Conservation (phyloP, 2,113 vertebrate species). For the Pyxicephalus adspersus region DNA sequence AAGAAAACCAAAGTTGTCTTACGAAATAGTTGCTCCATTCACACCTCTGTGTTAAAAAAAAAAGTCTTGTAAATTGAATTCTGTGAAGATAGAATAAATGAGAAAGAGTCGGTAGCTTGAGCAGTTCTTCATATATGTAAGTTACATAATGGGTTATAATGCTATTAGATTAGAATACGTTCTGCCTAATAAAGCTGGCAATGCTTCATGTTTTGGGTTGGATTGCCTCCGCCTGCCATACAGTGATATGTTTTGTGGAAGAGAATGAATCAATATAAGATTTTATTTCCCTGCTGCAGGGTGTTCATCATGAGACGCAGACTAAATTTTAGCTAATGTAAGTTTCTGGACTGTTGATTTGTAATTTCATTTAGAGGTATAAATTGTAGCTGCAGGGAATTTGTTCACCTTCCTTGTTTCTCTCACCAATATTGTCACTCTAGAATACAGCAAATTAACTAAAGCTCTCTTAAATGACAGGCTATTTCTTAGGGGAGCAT, state of each 20-base stretch:
- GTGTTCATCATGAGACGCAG: constrained; percentile 42
- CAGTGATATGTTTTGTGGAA: constrained; percentile 10
- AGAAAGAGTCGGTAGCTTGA: not conserved
- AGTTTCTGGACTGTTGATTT: constrained; percentile 54
- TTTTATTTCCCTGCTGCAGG: constrained; percentile 38
- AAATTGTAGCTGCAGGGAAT: constrained; percentile 53
- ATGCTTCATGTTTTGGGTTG: constrained; percentile 3
- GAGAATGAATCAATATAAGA: constrained; percentile 30
- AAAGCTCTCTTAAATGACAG: constrained; percentile 55
- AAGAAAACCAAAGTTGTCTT: not conserved
- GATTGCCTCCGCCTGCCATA: constrained; percentile 17
- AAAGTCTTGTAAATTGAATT: not conserved
- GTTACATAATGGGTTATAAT: constrained; percentile 11
- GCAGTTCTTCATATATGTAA: not conserved
- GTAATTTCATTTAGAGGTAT: constrained; percentile 55
- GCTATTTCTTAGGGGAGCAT: constrained; percentile 53
- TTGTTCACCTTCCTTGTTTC: constrained; percentile 51
- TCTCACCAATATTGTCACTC: constrained; percentile 50
- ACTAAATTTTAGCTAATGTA: constrained; percentile 51
- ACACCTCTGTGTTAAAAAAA: not conserved
- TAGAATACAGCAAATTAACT: constrained; percentile 50
- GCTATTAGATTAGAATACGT: constrained; percentile 13
- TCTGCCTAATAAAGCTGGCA: constrained; percentile 19
- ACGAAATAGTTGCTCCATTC: not conserved
- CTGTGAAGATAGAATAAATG: not conserved